Evolutionary conservation across 2,888 invertebrate species (phyloP).

Genomic region (Rapana venosa): DNA sequence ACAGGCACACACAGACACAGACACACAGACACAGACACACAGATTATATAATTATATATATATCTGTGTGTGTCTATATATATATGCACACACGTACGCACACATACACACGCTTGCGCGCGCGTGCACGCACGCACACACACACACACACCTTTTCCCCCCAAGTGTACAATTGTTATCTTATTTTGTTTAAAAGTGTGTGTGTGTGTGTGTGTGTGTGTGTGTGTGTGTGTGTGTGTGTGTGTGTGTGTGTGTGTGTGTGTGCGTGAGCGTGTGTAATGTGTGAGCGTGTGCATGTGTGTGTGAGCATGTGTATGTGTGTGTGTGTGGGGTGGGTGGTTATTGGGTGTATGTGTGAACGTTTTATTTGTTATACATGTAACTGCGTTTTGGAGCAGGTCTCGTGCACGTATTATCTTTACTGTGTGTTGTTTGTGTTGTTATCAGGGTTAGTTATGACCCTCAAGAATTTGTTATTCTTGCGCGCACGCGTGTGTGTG

Average conservation of each 20-base stretch:
- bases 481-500: background rate
- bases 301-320: constrained; percentile 1
- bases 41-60: too few relatives aligned
- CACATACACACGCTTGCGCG: background rate
- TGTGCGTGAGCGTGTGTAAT: background rate
- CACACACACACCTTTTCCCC: background rate
- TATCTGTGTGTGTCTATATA: too few relatives aligned
- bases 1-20: background rate
- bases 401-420: too few relatives aligned
- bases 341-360: too few relatives aligned
- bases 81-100: background rate
- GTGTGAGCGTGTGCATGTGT: background rate
- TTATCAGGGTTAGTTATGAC: too few relatives aligned
- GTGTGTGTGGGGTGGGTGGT: too few relatives aligned
- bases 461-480: background rate
- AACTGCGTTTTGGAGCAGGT: too few relatives aligned
- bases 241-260: constrained; percentile 13
- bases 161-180: background rate
- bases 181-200: background rate
- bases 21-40: background rate
- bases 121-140: background rate
- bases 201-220: background rate
- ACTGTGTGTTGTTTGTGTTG: too few relatives aligned
- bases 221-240: constrained; percentile 18
- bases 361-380: too few relatives aligned